These are phyloP conservation scores for Cyclopterus lumpus DNA, from an alignment of 2,797 vertebrate genomes.

Conservation along the genomic window DNA sequence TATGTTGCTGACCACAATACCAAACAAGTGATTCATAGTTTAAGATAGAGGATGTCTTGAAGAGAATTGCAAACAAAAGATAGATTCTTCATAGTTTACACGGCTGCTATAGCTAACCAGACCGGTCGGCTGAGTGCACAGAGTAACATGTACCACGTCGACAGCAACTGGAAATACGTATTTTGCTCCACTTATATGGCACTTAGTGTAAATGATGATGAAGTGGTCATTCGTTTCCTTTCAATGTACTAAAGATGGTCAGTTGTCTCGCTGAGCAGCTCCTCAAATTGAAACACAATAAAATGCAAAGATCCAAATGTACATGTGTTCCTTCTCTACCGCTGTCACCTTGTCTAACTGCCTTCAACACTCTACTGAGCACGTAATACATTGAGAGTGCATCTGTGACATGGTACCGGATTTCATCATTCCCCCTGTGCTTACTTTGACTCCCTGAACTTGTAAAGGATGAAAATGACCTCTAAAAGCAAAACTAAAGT, in stretches of 20 bases:
- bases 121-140: not conserved
- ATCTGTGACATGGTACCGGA: constrained; percentile 1
- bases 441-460: constrained; percentile 23
- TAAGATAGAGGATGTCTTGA: not conserved
- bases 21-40: constrained; percentile 7
- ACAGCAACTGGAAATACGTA: not conserved
- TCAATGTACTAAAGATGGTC: not conserved
- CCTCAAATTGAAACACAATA: constrained; percentile 29
- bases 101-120: not conserved
- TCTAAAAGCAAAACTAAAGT: constrained; percentile 16
- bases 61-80: not conserved
- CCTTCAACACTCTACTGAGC: constrained; percentile 10
- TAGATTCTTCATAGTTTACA: not conserved
- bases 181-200: constrained; percentile 32
- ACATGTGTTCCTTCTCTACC: constrained; percentile 29
- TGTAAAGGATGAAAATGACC: constrained; percentile 19
- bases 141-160: not conserved
- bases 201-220: constrained; percentile 23
- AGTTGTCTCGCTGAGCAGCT: constrained; percentile 7
- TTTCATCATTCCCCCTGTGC: constrained; percentile 4
- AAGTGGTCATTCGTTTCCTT: constrained; percentile 28
- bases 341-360: not conserved
- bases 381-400: constrained; percentile 7
- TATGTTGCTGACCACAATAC: not conserved
- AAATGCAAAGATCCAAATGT: constrained; percentile 17